Percentiles rank a stretch among this genome's conserved stretches.
Conservation (phyloP, 2,113 vertebrate species). For the Trachemys scripta region DNA sequence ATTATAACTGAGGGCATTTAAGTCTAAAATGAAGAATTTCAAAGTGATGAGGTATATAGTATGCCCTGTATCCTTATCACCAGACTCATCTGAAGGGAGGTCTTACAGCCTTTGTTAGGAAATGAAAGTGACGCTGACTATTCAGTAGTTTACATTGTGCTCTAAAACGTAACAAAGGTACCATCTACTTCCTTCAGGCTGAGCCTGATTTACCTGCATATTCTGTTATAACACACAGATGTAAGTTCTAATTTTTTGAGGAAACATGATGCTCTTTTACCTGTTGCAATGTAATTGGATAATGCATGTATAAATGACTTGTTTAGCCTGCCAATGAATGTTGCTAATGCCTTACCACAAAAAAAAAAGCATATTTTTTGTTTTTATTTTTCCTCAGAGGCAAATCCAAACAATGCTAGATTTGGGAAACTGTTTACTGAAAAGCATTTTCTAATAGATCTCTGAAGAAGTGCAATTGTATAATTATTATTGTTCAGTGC, state of each 20-base stretch:
- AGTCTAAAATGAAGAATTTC: background rate
- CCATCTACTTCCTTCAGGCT: slow-evolving; percentile 63
- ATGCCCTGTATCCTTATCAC: background rate
- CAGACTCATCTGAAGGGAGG: background rate
- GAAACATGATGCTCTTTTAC: slow-evolving; percentile 68
- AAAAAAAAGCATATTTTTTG: slow-evolving; percentile 64
- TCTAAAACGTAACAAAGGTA: slow-evolving; percentile 60
- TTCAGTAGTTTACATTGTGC: slow-evolving; percentile 67
- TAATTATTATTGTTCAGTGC: slow-evolving; percentile 77
- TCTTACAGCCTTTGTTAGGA: slow-evolving; percentile 55
- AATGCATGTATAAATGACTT: slow-evolving; percentile 88
- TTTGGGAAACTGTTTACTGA: slow-evolving; percentile 80
- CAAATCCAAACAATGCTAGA: slow-evolving; percentile 81
- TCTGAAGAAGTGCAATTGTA: slow-evolving; percentile 92
- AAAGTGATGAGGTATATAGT: background rate
- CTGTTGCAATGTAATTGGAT: slow-evolving; percentile 78
- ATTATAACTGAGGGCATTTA: background rate
- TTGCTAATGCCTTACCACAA: slow-evolving; percentile 88
- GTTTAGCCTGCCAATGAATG: slow-evolving; percentile 90
- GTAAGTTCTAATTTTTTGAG: slow-evolving; percentile 41
- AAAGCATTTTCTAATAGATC: slow-evolving; percentile 84
- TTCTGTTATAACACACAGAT: slow-evolving; percentile 14
- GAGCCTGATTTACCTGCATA: slow-evolving; percentile 53
- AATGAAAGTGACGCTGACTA: slow-evolving; percentile 45
- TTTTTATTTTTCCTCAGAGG: slow-evolving; percentile 73